Conservation (phyloP, 2,888 invertebrate species). For the Andrena camellia region DNA sequence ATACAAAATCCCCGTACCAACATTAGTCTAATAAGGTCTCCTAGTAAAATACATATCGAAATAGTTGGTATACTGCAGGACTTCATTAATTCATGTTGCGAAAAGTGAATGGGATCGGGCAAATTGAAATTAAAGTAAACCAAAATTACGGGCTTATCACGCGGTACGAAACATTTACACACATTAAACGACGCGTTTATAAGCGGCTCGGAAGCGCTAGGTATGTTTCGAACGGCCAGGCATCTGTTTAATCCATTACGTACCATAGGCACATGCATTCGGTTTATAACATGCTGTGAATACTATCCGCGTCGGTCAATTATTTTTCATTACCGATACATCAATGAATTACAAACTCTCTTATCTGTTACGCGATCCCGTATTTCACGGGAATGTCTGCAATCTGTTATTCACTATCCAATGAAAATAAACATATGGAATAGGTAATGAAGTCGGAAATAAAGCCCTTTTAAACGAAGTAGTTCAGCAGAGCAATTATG, state of each 20-base stretch:
- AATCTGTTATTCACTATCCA: neutral
- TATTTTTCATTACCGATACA: conserved; percentile 39
- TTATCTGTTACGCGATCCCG: neutral
- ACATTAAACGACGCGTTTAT: conserved; percentile 31
- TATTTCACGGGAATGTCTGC: neutral
- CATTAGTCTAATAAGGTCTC: neutral
- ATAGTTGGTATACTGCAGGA: neutral
- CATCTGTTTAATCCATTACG: conserved; percentile 52
- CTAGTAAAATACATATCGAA: neutral
- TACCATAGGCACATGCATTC: conserved; percentile 9
- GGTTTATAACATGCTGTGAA: conserved; percentile 28
- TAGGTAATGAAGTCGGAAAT: neutral
- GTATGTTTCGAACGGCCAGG: conserved; percentile 16
- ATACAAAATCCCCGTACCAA: neutral
- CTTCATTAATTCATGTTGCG: neutral
- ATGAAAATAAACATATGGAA: neutral
- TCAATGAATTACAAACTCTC: conserved; percentile 10
- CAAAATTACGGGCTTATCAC: conserved; percentile 13
- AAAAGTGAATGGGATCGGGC: neutral
- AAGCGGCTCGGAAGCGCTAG: conserved; percentile 37
- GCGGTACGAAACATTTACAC: conserved; percentile 18
- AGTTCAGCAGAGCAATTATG: neutral
- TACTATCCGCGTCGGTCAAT: conserved; percentile 34
- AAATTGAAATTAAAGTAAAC: conserved; percentile 29
- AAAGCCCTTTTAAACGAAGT: neutral